These are phyloP conservation scores for Strix uralensis DNA, from an alignment of 2,113 vertebrate species.

Conservation along the genomic window DNA sequence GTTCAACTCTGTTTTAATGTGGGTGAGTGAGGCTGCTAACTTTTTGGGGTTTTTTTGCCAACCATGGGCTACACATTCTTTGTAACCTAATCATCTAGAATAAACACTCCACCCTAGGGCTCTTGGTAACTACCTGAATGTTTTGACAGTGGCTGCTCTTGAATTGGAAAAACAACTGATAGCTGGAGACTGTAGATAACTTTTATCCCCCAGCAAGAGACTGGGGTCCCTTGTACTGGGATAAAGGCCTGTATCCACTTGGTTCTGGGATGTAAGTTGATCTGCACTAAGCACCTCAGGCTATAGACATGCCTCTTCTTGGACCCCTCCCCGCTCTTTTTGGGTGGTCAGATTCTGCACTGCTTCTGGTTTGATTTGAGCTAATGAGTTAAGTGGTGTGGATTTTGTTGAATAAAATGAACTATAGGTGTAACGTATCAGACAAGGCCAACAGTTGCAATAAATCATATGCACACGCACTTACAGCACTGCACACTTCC, in stretches of 20 bases:
- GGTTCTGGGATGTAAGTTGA: background rate
- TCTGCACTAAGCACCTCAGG: background rate
- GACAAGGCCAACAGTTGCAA: conserved; percentile 66
- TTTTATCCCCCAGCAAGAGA: background rate
- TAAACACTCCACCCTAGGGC: conserved; percentile 15
- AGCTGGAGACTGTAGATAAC: background rate
- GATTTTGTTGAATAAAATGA: conserved; percentile 71
- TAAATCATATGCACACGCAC: conserved; percentile 51
- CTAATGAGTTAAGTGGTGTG: conserved; percentile 64
- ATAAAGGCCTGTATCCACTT: background rate
- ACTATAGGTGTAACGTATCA: conserved; percentile 56
- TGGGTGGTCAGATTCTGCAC: conserved; percentile 17
- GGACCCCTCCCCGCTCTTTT: background rate
- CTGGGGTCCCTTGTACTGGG: background rate
- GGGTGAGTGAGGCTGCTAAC: conserved; percentile 8
- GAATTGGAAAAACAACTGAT: background rate
- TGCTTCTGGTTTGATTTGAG: conserved; percentile 66
- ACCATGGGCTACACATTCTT: background rate
- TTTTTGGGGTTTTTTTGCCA: background rate
- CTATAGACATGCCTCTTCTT: background rate
- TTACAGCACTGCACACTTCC: background rate
- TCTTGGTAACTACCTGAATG: background rate
- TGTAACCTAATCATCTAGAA: conserved; percentile 8
- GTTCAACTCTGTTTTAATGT: conserved; percentile 25
- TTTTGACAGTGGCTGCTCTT: conserved; percentile 4